Evolutionary conservation across 2,797 vertebrate genomes (phyloP).

Genomic region (Acridotheres tristis): DNA sequence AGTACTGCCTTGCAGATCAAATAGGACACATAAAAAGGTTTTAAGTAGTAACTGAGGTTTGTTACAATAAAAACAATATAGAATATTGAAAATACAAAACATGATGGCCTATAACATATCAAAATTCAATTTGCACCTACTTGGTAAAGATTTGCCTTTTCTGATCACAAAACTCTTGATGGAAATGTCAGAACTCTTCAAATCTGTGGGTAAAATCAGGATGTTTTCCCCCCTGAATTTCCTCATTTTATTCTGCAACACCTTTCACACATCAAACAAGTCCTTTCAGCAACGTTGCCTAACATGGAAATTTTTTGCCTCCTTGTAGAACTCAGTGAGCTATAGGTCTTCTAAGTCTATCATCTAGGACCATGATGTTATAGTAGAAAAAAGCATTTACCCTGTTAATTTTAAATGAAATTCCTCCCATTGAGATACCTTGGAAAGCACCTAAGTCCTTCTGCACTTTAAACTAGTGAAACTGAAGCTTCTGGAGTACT

Average conservation of each 20-base stretch:
- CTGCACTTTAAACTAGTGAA: background rate
- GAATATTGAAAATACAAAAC: background rate
- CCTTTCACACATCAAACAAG: background rate
- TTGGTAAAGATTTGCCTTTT: background rate
- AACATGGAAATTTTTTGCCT: background rate
- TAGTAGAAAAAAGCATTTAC: background rate
- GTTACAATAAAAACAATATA: background rate
- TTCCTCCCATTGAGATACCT: background rate
- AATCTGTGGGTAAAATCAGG: background rate
- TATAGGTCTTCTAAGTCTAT: background rate
- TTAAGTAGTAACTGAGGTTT: background rate
- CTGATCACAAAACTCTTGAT: background rate
- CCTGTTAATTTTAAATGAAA: background rate
- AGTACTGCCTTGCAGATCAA: background rate
- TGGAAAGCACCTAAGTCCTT: background rate
- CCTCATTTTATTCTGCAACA: background rate
- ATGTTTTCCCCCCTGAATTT: background rate
- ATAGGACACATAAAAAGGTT: background rate
- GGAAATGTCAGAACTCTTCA: background rate
- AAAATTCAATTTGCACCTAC: background rate
- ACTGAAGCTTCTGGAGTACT: background rate
- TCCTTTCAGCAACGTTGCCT: background rate
- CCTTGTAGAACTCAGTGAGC: background rate
- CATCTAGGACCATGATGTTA: background rate
- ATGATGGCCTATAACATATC: background rate